phyloP scores from a whole-genome alignment of 2,113 vertebrate genomes.

The Arothron firmamentum region DNA sequence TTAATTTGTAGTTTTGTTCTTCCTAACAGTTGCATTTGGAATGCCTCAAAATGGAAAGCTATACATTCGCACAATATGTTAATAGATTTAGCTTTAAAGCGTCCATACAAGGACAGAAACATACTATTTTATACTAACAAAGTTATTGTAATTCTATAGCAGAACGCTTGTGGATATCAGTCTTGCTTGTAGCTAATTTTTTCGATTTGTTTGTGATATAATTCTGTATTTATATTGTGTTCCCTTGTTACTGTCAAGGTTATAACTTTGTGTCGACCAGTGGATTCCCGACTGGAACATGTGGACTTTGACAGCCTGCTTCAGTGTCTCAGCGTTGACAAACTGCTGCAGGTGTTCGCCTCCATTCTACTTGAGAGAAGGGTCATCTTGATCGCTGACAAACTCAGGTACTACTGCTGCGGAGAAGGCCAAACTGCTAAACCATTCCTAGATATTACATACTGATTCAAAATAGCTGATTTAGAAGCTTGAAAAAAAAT shows the following conservation, averaged over 20 bases:
- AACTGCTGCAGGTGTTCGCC: slow-evolving; percentile 85
- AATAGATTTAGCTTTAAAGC: slow-evolving; percentile 11
- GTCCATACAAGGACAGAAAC: too few species aligned
- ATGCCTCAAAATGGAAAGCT: slow-evolving; percentile 42
- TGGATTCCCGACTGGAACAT: slow-evolving; percentile 91
- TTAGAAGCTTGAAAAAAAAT: background rate
- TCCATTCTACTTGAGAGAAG: slow-evolving; percentile 94
- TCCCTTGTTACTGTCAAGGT: slow-evolving; percentile 69
- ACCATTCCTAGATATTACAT: background rate
- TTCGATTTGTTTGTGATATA: too few species aligned
- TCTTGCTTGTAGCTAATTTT: too few species aligned
- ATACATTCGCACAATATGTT: slow-evolving; percentile 23
- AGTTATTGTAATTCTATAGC: too few species aligned
- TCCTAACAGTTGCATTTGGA: slow-evolving; percentile 21
- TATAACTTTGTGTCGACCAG: slow-evolving; percentile 87
- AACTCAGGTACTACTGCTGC: slow-evolving; percentile 78
- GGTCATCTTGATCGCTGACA: slow-evolving; percentile 94
- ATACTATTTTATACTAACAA: too few species aligned
- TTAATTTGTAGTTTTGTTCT: slow-evolving; percentile 37
- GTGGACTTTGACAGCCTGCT: slow-evolving; percentile 95
- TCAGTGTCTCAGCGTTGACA: slow-evolving; percentile 83
- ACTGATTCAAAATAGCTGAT: background rate
- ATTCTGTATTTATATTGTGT: background rate
- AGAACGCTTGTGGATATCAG: too few species aligned
- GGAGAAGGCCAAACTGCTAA: background rate